Conservation (phyloP, 1,140 invertebrate genomes). For the Charaxes varanes region DNA sequence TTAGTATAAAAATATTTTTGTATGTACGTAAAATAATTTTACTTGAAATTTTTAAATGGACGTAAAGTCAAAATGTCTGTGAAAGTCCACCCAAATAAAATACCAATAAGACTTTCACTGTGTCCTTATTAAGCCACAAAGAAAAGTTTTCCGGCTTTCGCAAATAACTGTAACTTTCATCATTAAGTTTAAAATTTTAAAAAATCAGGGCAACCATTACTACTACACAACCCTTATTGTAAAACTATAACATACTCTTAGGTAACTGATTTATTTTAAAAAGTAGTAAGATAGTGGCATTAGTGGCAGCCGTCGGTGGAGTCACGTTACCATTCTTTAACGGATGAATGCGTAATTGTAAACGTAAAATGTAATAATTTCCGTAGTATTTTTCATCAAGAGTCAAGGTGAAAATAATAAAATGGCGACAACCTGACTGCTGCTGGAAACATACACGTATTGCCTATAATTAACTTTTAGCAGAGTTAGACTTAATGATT, state of each 20-base stretch:
- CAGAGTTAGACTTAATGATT: conserved; percentile 17
- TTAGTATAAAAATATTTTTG: too few species aligned
- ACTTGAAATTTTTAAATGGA: too few species aligned
- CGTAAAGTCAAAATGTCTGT: too few species aligned
- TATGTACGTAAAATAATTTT: too few species aligned
- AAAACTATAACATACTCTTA: too few species aligned
- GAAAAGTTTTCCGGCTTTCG: too few species aligned
- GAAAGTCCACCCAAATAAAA: too few species aligned
- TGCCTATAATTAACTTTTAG: conserved; percentile 12
- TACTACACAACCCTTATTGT: not conserved
- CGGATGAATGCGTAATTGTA: conserved; percentile 26
- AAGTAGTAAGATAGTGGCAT: conserved; percentile 47
- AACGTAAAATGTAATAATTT: conserved; percentile 14
- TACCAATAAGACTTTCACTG: too few species aligned
- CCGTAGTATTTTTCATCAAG: conserved; percentile 23
- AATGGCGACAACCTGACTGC: conserved; percentile 45
- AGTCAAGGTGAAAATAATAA: conserved; percentile 19
- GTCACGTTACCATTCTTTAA: conserved; percentile 59
- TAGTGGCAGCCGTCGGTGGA: conserved; percentile 66
- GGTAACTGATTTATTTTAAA: too few species aligned
- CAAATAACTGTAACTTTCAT: too few species aligned
- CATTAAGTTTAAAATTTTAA: too few species aligned
- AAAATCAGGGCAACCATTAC: not conserved
- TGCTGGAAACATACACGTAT: conserved; percentile 24
- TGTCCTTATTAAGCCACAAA: too few species aligned